These are phyloP conservation scores for Drosophila ananassae DNA, from an alignment of 1,140 invertebrate species.

Conservation along the genomic window DNA sequence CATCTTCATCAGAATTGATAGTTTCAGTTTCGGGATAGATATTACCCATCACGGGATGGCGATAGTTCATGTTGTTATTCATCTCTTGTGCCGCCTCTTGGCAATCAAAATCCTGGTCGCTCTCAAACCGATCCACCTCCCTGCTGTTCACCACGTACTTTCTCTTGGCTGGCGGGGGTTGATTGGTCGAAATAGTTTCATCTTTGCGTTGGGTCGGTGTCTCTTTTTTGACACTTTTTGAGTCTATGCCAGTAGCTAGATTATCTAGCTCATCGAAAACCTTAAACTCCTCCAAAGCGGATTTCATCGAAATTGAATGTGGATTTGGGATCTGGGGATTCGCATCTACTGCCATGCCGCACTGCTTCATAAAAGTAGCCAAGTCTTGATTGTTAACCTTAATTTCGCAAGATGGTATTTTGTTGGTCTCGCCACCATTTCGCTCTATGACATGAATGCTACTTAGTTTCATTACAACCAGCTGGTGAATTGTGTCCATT, in stretches of 20 bases:
- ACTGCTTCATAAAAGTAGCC: slow-evolving; percentile 44
- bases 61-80: slow-evolving; percentile 2
- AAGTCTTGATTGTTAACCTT: slow-evolving; percentile 47
- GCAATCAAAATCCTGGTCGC: slow-evolving; percentile 50
- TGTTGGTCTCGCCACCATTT: not conserved
- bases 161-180: slow-evolving; percentile 50
- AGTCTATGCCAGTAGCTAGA: not conserved
- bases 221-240: not conserved
- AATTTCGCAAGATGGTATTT: slow-evolving; percentile 43
- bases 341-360: slow-evolving; percentile 17
- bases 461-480: slow-evolving; percentile 60
- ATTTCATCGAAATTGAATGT: not conserved
- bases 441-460: slow-evolving; percentile 48
- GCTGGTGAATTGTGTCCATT: slow-evolving; percentile 58
- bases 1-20: not conserved
- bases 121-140: slow-evolving; percentile 1
- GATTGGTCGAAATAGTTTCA: slow-evolving; percentile 11
- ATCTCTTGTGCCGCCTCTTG: slow-evolving; percentile 29
- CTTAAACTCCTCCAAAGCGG: slow-evolving; percentile 27
- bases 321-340: not conserved
- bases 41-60: not conserved
- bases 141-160: not conserved
- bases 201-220: not conserved
- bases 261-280: slow-evolving; percentile 43
- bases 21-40: not conserved